Evolutionary conservation across 2,888 invertebrate species (phyloP).

Genomic region (Apamea sordens): DNA sequence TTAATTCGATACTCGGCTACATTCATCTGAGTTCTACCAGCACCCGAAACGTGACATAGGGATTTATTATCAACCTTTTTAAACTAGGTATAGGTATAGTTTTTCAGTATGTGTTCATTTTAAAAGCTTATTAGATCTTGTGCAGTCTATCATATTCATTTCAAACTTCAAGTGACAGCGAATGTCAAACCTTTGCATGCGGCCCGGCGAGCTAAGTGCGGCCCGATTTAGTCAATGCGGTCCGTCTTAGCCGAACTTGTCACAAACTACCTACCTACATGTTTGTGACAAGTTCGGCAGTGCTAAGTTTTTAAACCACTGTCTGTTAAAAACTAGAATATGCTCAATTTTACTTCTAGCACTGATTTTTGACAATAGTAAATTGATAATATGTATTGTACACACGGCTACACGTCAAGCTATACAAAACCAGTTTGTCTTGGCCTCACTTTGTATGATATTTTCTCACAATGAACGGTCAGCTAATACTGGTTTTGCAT

Average conservation of each 20-base stretch:
- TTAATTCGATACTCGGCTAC: not conserved
- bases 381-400: not conserved
- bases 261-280: too few relatives aligned
- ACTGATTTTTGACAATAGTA: conserved; percentile 23
- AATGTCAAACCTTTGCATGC: conserved; percentile 13
- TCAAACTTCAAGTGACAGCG: not conserved
- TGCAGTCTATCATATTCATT: not conserved
- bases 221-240: conserved; percentile 9
- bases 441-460: too few relatives aligned
- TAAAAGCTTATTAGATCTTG: not conserved
- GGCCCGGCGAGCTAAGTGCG: conserved; percentile 2
- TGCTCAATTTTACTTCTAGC: conserved; percentile 37
- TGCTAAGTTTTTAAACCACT: conserved; percentile 40
- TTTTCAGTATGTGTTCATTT: not conserved
- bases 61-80: not conserved
- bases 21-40: not conserved
- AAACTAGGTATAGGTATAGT: not conserved
- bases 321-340: conserved; percentile 6
- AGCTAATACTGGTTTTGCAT: too few relatives aligned
- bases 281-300: too few relatives aligned
- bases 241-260: not conserved
- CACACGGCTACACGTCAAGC: too few relatives aligned
- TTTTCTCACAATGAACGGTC: too few relatives aligned
- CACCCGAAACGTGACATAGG: not conserved
- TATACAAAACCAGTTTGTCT: too few relatives aligned